Evolutionary conservation across 2,888 invertebrate species (phyloP), one percentile per base, ranked within the genome.

Genomic region (Melieria omissa): DNA sequence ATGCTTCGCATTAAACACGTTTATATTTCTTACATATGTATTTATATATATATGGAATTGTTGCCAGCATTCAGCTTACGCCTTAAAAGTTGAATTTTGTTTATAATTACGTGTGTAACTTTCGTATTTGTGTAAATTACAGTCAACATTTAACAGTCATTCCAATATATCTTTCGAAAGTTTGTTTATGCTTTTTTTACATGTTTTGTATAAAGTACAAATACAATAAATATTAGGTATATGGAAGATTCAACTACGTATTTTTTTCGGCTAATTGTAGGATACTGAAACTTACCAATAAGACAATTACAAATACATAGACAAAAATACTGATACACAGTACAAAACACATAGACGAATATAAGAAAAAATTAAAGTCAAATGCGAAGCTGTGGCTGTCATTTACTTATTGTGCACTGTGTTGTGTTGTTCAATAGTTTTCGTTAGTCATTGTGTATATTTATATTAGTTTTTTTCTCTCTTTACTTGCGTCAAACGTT

Each of bases 141-240:
- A 84, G 84, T 84, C 82, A 84, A 84, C 84, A 84, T 81, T 83
- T 73, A 84, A 84, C 84, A 84, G 84, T 84, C 83, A 83, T 79
- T 84, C 79, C 81, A 83, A 83, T 84, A 83, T 82, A 83, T 82
- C 79, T 79, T 77, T 73, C 74, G 73, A 78, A 77, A 81, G 83
- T 2, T 29, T 29, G 29, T 29, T 29, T 82, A 83, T 83, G 81
- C 80, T 71, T 77, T 78, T 77, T 76, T 70, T 73, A 71, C 70
- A 72, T 44, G 60, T 68, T 29, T 29, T 29, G 29, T 29, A 29
- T 29, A 29, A 29, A 29, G 29, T 29, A 29, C 29, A 29, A 29
- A 29, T 29, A 29, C 29, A 29, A 3, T 29, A 29, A 29, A 29
- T 29, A 29, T 29, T 66, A 16, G 45, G 52, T 8, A 52, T 52